Percentiles rank a stretch among this genome's conserved stretches.
Conservation (phyloP, 1,140 invertebrate genomes). For the Tenebrio molitor region DNA sequence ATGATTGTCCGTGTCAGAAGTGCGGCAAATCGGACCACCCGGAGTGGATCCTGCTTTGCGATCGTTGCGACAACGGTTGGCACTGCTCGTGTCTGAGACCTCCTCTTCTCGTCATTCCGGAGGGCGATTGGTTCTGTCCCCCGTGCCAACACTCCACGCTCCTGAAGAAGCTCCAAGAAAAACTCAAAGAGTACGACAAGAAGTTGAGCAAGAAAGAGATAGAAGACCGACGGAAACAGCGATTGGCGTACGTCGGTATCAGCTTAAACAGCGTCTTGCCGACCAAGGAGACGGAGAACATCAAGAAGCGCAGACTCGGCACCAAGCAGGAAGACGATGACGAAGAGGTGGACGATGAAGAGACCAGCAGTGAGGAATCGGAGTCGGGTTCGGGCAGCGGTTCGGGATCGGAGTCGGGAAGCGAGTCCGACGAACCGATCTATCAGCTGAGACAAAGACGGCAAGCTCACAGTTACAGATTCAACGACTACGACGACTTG, state of each 20-base stretch:
- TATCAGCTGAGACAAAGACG: slow-evolving; percentile 84
- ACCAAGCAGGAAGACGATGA: slow-evolving; percentile 33
- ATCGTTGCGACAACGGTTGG: slow-evolving; percentile 94
- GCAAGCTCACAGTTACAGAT: slow-evolving; percentile 84
- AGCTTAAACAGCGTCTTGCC: slow-evolving; percentile 82
- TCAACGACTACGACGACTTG: slow-evolving; percentile 94
- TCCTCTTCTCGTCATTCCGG: slow-evolving; percentile 91
- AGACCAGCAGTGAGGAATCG: slow-evolving; percentile 34
- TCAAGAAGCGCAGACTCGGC: slow-evolving; percentile 61
- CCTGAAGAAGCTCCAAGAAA: slow-evolving; percentile 76
- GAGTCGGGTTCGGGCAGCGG: slow-evolving; percentile 57
- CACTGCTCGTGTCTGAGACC: slow-evolving; percentile 95
- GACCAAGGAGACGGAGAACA: slow-evolving; percentile 62
- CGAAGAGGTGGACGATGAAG: slow-evolving; percentile 57
- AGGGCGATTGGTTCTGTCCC: slow-evolving; percentile 98
- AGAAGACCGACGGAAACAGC: slow-evolving; percentile 78
- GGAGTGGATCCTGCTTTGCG: slow-evolving; percentile 96
- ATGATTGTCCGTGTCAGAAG: slow-evolving; percentile 84
- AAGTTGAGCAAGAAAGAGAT: slow-evolving; percentile 74
- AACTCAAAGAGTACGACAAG: slow-evolving; percentile 75
- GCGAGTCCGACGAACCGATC: slow-evolving; percentile 77
- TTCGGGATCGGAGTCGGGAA: slow-evolving; percentile 62
- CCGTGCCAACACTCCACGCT: slow-evolving; percentile 90
- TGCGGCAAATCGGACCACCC: slow-evolving; percentile 93
- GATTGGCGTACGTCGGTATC: slow-evolving; percentile 82